Conservation (phyloP, 2,797 vertebrate species). For the Sciaenops ocellatus region DNA sequence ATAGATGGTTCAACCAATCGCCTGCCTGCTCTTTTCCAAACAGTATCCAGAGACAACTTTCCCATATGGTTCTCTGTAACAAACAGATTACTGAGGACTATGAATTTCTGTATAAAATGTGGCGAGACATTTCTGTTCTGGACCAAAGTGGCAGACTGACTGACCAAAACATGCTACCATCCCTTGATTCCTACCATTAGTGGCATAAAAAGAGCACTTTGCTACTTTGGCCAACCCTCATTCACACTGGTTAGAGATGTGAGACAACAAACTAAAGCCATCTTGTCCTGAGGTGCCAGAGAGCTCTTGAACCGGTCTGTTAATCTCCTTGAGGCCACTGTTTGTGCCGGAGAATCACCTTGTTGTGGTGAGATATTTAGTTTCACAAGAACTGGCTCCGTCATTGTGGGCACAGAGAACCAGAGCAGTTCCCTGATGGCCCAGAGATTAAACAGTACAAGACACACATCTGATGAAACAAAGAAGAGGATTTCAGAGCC, state of each 20-base stretch:
- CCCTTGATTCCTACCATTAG: no score
- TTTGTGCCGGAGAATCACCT: conserved; percentile 16
- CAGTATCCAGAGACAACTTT: no score
- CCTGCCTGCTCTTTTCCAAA: no score
- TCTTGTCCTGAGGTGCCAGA: not conserved
- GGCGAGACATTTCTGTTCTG: no score
- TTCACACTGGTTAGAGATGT: not conserved
- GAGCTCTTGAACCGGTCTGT: not conserved
- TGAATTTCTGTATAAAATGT: not conserved
- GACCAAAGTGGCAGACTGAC: not conserved
- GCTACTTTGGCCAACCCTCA: not conserved
- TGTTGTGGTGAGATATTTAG: conserved; percentile 29
- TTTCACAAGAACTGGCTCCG: conserved; percentile 18
- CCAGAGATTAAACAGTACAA: not conserved
- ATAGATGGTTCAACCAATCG: no score
- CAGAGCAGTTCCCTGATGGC: conserved; percentile 5
- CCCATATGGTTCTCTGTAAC: no score
- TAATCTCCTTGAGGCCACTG: not conserved
- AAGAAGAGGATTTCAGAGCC: not conserved
- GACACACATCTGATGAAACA: conserved; percentile 20
- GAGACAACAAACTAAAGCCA: not conserved
- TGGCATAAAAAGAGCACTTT: not conserved
- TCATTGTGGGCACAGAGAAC: not conserved
- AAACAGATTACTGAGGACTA: not conserved
- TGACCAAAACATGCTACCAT: not conserved